Base-by-base conservation (phyloP, 2,797 vertebrate species). In the Lophotriccus pileatus region DNA sequence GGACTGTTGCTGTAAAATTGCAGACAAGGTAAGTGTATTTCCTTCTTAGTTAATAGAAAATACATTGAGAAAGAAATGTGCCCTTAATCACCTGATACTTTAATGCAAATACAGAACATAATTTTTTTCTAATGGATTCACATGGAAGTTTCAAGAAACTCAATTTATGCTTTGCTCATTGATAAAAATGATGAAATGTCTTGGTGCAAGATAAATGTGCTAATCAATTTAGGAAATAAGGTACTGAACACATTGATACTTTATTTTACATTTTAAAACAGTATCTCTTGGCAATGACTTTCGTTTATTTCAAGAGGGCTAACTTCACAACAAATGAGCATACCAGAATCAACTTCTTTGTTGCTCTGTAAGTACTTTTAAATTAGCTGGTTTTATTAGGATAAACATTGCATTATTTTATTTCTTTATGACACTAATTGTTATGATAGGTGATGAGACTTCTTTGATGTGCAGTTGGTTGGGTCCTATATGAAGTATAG, bases 201-300 rank as follows among this genome's bases (percentile, higher is more conserved):
- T 76, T 56, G 27, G 24, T 53, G 60, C 28, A 55, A 85, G 73
- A 43, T 53, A 62, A 41, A 66, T 39, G 14, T 78, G 28, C 12
- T 2, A 80, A 74, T 12, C 14, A 13, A 50, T 95, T 94, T 77
- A 91, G 77, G 34, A 84, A 92, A 34, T 85, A 49, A 62, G 88
- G 49, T 67, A 68, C 52, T 58, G 72, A 74, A 93, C 69, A 70
- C 32, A 87, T 70, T 96, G 87, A 93, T 93, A 82, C 75, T 91
- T 91, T 82, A 60, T 95, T 97, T 97, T 96, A 68, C 46, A 46
- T 96, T 96, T 95, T 83, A 82, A 92, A 96, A 74, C 98, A 99
- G 99, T 99, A 99, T 97, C 99, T 99, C 90, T 98, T 99, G 95
- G 99, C 99, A 94, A 99, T 99, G 99, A 98, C 99, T 72, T 99